These are phyloP conservation scores for Danio choprae DNA, from an alignment of 2,797 vertebrate genomes.

Conservation along the genomic window DNA sequence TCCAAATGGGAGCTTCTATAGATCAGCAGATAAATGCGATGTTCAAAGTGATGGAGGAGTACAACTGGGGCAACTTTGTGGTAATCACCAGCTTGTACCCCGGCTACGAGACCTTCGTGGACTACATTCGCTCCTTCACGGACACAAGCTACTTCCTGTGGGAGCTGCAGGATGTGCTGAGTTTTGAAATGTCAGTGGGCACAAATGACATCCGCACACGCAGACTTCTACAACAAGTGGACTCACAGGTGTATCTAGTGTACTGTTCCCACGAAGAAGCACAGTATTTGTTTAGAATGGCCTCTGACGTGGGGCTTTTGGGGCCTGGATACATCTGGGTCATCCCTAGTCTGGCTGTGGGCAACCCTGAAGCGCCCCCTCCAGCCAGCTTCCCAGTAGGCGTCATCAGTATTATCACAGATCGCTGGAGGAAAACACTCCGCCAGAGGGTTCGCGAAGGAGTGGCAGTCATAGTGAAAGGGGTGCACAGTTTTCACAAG, in stretches of 20 bases:
- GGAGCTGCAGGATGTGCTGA: slow-evolving; percentile 91
- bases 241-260: slow-evolving; percentile 91
- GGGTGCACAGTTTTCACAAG: slow-evolving; percentile 87
- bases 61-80: slow-evolving; percentile 93
- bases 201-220: slow-evolving; percentile 80
- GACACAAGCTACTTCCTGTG: slow-evolving; percentile 93
- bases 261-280: slow-evolving; percentile 96
- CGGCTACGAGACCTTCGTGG: slow-evolving; percentile 91
- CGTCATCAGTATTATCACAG: slow-evolving; percentile 92
- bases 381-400: slow-evolving; percentile 90
- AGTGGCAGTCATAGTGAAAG: slow-evolving; percentile 92
- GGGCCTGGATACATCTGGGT: slow-evolving; percentile 96
- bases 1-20: slow-evolving; percentile 95
- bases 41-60: slow-evolving; percentile 98
- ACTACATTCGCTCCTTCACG: slow-evolving; percentile 88
- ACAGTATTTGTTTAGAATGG: slow-evolving; percentile 89
- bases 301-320: slow-evolving; percentile 87
- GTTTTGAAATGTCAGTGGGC: slow-evolving; percentile 91
- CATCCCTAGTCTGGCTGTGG: slow-evolving; percentile 89
- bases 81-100: slow-evolving; percentile 95
- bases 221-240: slow-evolving; percentile 91
- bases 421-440: slow-evolving; percentile 95
- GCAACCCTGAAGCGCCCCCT: slow-evolving; percentile 89
- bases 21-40: slow-evolving; percentile 96
- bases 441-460: slow-evolving; percentile 93